Evolutionary conservation across 1,140 invertebrate genomes (phyloP), one percentile per base, ranked within the genome.

Genomic region (Drosophila burlai): DNA sequence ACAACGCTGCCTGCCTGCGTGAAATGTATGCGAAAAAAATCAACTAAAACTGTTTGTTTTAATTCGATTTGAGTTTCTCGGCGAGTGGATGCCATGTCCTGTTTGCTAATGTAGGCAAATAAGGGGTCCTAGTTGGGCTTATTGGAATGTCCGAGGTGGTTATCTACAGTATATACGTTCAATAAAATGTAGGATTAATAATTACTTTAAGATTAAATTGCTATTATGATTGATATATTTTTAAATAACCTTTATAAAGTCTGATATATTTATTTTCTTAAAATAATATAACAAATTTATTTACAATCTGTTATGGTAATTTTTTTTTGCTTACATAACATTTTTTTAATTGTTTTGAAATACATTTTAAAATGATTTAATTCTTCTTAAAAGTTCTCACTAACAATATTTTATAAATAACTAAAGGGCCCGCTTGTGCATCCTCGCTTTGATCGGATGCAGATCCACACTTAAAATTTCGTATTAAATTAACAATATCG

Each of bases 41-140:
- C 21, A 59, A 59, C 61, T 40, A 43, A 83, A 84, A 89, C 46
- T 81, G 84, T 84, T 67, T 52, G 62, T 87, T 73, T 83, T 83
- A 89, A 83, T 89, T 83, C 76, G 65, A 80, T 87, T 89, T 63
- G 43, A 78, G 61, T 40, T 16, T 21, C 43, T 18, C 7, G 43
- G 13, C 46, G 24, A 34, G 24, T 31, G 49, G 10, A 31, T 50
- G 42, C 47, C 43, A 54, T 45, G 31, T 59, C 66, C 57, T 42
- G 50, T 36, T 45, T 50, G 55, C 45, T 52, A 78, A 69, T 69
- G 54, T 46, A 43, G n/a, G 40, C 34, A 66, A 77, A 62, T 68
- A 58, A 34, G 40, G 50, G 18, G 67, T 73, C 18, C 67, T 58
- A 57, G 52, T 69, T 68, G 58, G 52, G 24, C 52, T 82, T 40